These are phyloP conservation scores for Pangasius sanitwongsei DNA, from an alignment of 2,797 vertebrate species.

Conservation along the genomic window DNA sequence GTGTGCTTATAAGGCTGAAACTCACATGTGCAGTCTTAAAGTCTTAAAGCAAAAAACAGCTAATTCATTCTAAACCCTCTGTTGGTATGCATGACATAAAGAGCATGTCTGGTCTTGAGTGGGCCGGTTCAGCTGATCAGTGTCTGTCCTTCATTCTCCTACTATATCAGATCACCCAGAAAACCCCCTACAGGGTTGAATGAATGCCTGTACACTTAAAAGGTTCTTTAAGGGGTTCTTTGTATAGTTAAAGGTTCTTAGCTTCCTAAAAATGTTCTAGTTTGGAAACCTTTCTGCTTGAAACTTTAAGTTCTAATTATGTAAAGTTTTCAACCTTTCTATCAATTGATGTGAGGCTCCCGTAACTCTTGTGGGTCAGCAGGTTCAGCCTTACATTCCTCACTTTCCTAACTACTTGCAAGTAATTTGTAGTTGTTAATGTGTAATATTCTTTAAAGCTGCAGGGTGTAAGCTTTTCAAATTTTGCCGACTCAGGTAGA, in stretches of 20 bases:
- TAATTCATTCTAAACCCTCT: constrained; percentile 3
- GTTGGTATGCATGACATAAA: constrained; percentile 36
- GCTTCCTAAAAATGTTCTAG: neutral
- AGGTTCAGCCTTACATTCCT: neutral
- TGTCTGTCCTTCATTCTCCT: neutral
- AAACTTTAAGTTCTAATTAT: neutral
- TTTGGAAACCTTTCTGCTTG: neutral
- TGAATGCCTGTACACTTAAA: too few relatives aligned
- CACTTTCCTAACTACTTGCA: neutral
- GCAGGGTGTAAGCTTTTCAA: neutral
- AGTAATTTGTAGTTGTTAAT: neutral
- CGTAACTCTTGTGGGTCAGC: neutral
- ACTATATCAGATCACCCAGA: neutral
- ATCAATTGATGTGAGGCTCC: neutral
- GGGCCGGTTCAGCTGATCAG: neutral
- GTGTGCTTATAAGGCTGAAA: neutral
- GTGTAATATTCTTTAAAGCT: neutral
- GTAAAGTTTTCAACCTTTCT: neutral
- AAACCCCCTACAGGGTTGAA: neutral
- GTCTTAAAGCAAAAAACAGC: neutral
- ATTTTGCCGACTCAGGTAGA: neutral
- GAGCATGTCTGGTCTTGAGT: constrained; percentile 48
- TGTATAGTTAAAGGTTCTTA: neutral
- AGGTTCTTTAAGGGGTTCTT: neutral
- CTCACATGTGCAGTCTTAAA: neutral